Evolutionary conservation across 2,113 vertebrate species (phyloP), one percentile per base, ranked within the genome.

Genomic region (Calyptomena viridis): DNA sequence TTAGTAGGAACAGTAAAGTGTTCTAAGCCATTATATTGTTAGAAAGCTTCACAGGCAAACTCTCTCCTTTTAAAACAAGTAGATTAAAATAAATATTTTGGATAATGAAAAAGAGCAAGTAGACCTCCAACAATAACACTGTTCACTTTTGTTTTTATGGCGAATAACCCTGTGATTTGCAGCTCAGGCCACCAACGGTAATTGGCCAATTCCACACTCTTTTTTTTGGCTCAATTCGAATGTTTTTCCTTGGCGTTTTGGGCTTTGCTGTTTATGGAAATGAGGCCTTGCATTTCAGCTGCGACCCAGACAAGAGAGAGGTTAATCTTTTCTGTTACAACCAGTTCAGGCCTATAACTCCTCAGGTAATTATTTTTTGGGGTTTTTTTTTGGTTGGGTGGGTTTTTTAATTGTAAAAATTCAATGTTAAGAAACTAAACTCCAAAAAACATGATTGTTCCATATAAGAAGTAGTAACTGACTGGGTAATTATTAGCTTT

Each of bases 291-390:
- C 98, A 99, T 97, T 99, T 99, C 97, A 99, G 98, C 96, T 99
- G 98, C 60, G 98, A 99, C 79, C 98, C 98, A 8, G 98, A 99
- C 95, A 98, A 98, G 79, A 98, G 98, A 82, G 98, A 99, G 39
- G 96, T 98, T 89, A 99, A 99, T 97, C 98, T 99, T 72, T 99
- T 98, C 97, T 99, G 98, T 97, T 99, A 99, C 96, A 99, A 98
- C 97, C 98, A 99, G 95, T 99, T 99, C 98, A 97, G 99, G 92
- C 98, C 98, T 53, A 98, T 99, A 96, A 99, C 98, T 58, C 98
- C 98, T 60, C 98, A 99, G 98, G 98, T 98, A 98, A 95, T 64
- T 42, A 35, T 31, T 12, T 49, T 42, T 47, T 44, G 42, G 40
- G 42, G 42, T 44, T 44, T 40, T 42, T 71, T 33, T 78, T 12